Percentiles rank a stretch among this genome's conserved stretches.
These are phyloP conservation scores for Omphaloscelis lunosa DNA, from an alignment of 2,888 invertebrate species.

Conservation along the genomic window DNA sequence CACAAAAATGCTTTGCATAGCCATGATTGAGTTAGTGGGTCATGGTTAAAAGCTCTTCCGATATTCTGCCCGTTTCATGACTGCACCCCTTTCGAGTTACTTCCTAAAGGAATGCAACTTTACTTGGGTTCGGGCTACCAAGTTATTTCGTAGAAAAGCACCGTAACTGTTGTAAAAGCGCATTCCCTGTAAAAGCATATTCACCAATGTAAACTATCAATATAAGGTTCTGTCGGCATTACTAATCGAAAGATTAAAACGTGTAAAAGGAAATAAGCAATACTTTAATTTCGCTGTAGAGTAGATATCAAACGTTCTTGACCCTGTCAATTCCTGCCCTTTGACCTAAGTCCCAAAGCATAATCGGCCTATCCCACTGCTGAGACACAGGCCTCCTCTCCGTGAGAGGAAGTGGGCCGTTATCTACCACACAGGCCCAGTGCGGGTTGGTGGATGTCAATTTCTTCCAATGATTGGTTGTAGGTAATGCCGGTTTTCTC, in stretches of 20 bases:
- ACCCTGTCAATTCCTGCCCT: not conserved
- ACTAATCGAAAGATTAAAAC: too few species aligned
- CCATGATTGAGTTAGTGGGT: slow-evolving; percentile 24
- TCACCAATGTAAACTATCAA: not conserved
- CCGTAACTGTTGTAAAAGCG: not conserved
- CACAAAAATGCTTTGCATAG: slow-evolving; percentile 16
- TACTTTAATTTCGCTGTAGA: not conserved
- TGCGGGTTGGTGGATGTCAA: too few species aligned
- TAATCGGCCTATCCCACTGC: not conserved
- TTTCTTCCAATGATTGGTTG: too few species aligned
- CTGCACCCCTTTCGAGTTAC: not conserved
- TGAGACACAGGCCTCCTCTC: not conserved
- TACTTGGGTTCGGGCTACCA: not conserved
- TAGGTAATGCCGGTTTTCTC: not conserved
- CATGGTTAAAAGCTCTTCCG: slow-evolving; percentile 24
- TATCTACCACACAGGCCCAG: not conserved
- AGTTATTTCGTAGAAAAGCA: not conserved
- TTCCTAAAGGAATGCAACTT: not conserved
- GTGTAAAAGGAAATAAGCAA: not conserved
- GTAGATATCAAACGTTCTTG: not conserved
- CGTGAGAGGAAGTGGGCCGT: not conserved
- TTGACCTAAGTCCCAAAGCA: not conserved
- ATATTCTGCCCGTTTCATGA: not conserved
- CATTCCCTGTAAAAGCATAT: too few species aligned
- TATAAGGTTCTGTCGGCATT: not conserved